Evolutionary conservation across 2,113 vertebrate species (phyloP).

Genomic region (zebrafish (Danio rerio)): DNA sequence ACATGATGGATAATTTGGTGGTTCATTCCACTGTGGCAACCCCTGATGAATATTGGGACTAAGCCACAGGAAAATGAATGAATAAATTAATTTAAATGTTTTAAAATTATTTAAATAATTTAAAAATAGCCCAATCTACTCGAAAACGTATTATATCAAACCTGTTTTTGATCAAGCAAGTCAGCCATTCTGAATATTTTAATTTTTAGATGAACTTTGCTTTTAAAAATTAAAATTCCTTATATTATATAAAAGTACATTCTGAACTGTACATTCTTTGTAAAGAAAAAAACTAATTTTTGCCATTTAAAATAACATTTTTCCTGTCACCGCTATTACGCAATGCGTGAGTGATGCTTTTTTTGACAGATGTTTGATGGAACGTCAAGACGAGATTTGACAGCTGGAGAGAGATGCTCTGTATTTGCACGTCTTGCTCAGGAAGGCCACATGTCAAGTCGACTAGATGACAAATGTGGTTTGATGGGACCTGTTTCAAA

Average conservation of each 20-base stretch:
- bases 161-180: too few relatives aligned
- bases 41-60: too few relatives aligned
- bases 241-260: slow-evolving; percentile 13
- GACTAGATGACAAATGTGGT: slow-evolving; percentile 15
- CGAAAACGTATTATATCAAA: too few relatives aligned
- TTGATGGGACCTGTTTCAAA: background rate
- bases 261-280: background rate
- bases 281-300: background rate
- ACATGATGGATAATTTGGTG: too few relatives aligned
- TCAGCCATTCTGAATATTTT: too few relatives aligned
- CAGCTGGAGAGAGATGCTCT: slow-evolving; percentile 20
- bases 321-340: background rate
- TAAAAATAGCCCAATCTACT: too few relatives aligned
- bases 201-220: too few relatives aligned
- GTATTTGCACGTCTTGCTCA: slow-evolving; percentile 48
- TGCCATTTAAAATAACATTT: background rate
- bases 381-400: slow-evolving; percentile 36
- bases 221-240: background rate
- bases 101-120: too few relatives aligned
- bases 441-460: slow-evolving; percentile 47
- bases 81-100: too few relatives aligned
- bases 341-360: background rate
- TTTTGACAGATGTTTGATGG: slow-evolving; percentile 49
- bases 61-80: too few relatives aligned
- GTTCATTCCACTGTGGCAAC: too few relatives aligned